phyloP scores from a whole-genome alignment of 1,140 invertebrate species.

The Ostrea denselamellosa region DNA sequence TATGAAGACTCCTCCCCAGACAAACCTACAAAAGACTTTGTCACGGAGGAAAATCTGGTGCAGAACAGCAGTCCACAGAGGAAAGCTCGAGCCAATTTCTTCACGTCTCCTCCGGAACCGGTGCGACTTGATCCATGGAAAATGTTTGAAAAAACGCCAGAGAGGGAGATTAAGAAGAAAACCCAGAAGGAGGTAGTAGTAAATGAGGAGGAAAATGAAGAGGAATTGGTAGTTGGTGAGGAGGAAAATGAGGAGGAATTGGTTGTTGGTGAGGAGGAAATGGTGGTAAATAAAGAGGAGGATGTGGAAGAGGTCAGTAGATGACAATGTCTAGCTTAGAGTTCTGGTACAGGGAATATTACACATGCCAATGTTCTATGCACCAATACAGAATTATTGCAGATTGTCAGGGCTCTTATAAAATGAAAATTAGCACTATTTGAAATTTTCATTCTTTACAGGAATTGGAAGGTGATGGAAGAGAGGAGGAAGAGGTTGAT shows the following conservation, averaged over 20 bases:
- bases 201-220: constrained; percentile 20
- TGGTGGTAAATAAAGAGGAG: not conserved
- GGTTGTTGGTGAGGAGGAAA: not conserved
- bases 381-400: too few relatives aligned
- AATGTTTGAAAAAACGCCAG: constrained; percentile 63
- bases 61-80: constrained; percentile 57
- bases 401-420: not conserved
- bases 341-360: too few relatives aligned
- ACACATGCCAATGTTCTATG: not conserved
- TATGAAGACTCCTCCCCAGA: not conserved
- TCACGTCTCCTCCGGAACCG: constrained; percentile 70
- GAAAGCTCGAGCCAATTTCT: constrained; percentile 71
- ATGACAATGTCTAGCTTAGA: not conserved
- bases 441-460: not conserved
- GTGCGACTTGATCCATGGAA: constrained; percentile 73
- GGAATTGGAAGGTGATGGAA: not conserved
- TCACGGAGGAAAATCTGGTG: constrained; percentile 33
- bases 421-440: not conserved
- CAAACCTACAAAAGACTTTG: not conserved
- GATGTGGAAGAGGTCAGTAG: not conserved
- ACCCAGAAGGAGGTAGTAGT: constrained; percentile 54
- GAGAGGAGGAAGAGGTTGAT: constrained; percentile 82
- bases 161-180: constrained; percentile 64
- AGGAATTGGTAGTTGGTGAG: constrained; percentile 48
- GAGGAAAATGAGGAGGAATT: constrained; percentile 34